Evolutionary conservation across 2,113 vertebrate species (phyloP).

Genomic region (Psephotus haematonotus): DNA sequence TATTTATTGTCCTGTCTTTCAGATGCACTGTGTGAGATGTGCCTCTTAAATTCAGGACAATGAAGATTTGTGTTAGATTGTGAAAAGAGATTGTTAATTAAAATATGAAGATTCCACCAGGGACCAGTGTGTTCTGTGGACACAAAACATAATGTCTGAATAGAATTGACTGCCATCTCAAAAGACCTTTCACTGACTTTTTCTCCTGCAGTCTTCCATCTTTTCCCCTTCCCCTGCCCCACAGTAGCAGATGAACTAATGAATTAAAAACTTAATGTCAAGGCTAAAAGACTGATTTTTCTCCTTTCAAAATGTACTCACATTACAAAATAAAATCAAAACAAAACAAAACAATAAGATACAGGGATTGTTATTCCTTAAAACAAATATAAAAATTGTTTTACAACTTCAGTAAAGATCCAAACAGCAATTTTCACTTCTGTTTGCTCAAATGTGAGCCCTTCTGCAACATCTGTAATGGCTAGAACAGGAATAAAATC

Average conservation of each 20-base stretch:
- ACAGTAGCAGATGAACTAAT: not conserved
- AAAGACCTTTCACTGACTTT: not conserved
- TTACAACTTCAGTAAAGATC: not conserved
- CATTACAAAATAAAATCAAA: not conserved
- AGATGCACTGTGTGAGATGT: not conserved
- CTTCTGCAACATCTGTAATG: not conserved
- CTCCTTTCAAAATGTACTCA: not conserved
- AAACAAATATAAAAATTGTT: not conserved
- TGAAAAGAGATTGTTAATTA: not conserved
- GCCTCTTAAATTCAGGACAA: not conserved
- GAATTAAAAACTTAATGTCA: not conserved
- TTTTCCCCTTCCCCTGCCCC: not conserved
- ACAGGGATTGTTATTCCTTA: not conserved
- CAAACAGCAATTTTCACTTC: not conserved
- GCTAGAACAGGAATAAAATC: not conserved
- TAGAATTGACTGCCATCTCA: not conserved
- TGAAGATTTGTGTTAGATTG: not conserved
- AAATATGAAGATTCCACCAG: not conserved
- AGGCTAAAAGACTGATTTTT: not conserved
- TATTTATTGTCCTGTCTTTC: not conserved
- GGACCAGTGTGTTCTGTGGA: not conserved
- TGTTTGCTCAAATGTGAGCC: not conserved
- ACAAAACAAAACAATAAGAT: rapidly evolving
- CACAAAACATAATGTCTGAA: not conserved
- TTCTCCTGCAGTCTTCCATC: not conserved